Percentiles rank a stretch among this genome's conserved stretches.
Conservation (phyloP, 2,797 vertebrate genomes). For the Periparus ater region DNA sequence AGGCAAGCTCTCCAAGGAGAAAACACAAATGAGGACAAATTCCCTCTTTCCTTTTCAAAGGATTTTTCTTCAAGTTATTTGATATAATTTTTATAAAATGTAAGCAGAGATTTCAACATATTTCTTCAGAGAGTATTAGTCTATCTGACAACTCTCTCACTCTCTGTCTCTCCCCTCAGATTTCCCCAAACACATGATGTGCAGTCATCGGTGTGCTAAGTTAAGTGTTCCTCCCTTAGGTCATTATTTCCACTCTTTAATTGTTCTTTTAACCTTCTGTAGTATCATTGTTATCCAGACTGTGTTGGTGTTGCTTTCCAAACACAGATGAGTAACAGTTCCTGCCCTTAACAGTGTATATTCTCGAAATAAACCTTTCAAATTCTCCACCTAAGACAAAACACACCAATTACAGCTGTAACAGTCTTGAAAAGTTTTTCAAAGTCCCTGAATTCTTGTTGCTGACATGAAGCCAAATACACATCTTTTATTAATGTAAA, state of each 20-base stretch:
- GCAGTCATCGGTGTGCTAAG: neutral
- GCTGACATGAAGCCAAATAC: conserved; percentile 40
- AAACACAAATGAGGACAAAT: conserved; percentile 13
- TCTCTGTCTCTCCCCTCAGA: neutral
- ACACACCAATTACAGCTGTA: conserved; percentile 41
- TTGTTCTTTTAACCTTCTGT: conserved; percentile 62
- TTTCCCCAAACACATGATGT: neutral
- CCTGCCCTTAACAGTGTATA: conserved; percentile 54
- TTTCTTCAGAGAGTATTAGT: conserved; percentile 1
- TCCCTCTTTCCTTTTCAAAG: conserved; percentile 3
- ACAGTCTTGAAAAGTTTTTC: conserved; percentile 33
- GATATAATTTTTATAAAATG: neutral
- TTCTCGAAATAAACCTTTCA: conserved; percentile 41
- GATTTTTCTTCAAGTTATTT: conserved; percentile 30
- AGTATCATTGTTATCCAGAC: conserved; percentile 46
- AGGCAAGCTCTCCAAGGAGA: neutral
- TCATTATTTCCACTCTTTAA: conserved; percentile 62
- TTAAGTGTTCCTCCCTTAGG: conserved; percentile 38
- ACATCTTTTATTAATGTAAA: neutral
- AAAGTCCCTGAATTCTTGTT: neutral
- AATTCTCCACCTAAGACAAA: conserved; percentile 56
- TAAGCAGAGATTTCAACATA: neutral
- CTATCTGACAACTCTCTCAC: neutral
- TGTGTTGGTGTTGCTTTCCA: conserved; percentile 44
- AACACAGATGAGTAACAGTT: conserved; percentile 68